Percentiles rank a stretch among this genome's conserved stretches.
phyloP scores from a whole-genome alignment of 2,113 vertebrate species.

The Tricholaema leucomelas region DNA sequence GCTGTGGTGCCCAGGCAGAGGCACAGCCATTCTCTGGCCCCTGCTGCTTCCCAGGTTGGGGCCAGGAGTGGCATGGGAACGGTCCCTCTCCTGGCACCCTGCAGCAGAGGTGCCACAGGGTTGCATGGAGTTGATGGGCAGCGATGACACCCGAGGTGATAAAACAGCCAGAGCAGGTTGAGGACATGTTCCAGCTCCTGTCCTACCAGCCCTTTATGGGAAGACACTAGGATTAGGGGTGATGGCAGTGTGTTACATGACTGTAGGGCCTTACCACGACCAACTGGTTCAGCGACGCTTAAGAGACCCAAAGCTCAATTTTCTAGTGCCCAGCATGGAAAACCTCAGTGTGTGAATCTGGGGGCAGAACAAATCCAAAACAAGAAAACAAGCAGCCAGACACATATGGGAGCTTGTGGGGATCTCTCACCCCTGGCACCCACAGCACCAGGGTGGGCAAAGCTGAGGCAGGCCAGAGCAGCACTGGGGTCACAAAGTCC shows the following conservation, averaged over 20 bases:
- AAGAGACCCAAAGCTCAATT: fast-evolving
- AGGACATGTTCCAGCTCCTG: background rate
- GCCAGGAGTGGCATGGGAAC: background rate
- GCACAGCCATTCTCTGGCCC: background rate
- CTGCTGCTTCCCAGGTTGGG: background rate
- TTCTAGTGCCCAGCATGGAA: background rate
- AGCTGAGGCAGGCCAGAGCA: background rate
- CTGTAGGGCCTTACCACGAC: background rate
- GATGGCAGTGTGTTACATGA: background rate
- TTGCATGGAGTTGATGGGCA: background rate
- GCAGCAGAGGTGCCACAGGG: background rate
- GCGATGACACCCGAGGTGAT: background rate
- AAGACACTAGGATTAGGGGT: background rate
- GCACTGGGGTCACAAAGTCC: background rate
- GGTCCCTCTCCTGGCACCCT: background rate
- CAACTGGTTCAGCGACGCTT: background rate
- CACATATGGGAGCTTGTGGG: background rate
- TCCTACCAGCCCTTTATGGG: background rate
- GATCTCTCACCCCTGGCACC: background rate
- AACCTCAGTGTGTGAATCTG: background rate
- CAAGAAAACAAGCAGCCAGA: background rate
- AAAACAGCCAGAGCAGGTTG: background rate
- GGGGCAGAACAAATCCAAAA: background rate
- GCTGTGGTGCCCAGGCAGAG: background rate
- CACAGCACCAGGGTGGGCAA: fast-evolving